These are phyloP conservation scores for Dendroctonus ponderosae DNA, from an alignment of 1,140 invertebrate genomes.

Conservation along the genomic window DNA sequence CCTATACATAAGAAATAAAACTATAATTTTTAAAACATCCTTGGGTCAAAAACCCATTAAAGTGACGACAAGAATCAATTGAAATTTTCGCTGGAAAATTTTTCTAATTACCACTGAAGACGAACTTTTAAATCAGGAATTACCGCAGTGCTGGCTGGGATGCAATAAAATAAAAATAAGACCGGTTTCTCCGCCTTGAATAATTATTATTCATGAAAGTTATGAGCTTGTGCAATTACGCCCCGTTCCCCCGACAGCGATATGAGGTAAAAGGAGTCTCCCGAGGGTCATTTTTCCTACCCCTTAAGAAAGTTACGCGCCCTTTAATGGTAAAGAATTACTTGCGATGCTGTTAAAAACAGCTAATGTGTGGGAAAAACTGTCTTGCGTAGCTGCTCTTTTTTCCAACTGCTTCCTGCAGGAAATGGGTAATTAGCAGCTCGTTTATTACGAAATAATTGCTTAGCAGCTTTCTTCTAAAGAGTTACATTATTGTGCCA, in stretches of 20 bases:
- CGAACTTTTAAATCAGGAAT: slow-evolving; percentile 24
- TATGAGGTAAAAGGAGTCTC: slow-evolving; percentile 19
- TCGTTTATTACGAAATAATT: too few species aligned
- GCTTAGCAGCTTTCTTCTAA: too few species aligned
- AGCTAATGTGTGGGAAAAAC: background rate
- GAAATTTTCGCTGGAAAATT: slow-evolving; percentile 1
- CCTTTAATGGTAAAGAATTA: slow-evolving; percentile 19
- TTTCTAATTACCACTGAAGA: slow-evolving; percentile 23
- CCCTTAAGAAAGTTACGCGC: slow-evolving; percentile 11
- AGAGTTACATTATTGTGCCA: too few species aligned
- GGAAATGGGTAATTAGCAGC: too few species aligned
- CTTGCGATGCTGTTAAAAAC: background rate
- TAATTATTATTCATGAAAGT: slow-evolving; percentile 30
- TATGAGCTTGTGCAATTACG: slow-evolving; percentile 27
- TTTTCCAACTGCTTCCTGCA: too few species aligned
- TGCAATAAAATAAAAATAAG: slow-evolving; percentile 14
- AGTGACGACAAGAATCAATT: too few species aligned
- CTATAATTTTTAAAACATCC: too few species aligned
- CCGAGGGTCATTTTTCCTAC: slow-evolving; percentile 5
- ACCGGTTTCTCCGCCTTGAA: slow-evolving; percentile 9
- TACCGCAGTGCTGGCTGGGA: slow-evolving; percentile 7
- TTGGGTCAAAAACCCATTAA: too few species aligned
- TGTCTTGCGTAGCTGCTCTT: too few species aligned
- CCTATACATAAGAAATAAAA: too few species aligned
- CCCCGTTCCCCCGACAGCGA: slow-evolving; percentile 1